Evolutionary conservation across 2,113 vertebrate species (phyloP), one percentile per base, ranked within the genome.

Genomic region (Murina feae): DNA sequence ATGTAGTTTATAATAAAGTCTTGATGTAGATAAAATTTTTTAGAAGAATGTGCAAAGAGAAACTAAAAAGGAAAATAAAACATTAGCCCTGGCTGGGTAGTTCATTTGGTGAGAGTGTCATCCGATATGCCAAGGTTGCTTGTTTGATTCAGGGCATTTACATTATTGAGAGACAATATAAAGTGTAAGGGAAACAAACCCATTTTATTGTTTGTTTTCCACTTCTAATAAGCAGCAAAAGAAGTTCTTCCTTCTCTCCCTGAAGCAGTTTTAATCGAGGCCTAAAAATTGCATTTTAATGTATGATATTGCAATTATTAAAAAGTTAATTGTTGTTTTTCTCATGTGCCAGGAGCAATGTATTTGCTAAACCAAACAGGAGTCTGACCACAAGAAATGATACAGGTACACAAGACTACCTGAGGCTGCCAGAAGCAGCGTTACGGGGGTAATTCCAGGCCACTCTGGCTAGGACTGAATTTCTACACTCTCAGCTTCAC

Each of bases 281-380:
- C 39, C 25, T 94, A 42, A 91, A 96, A 96, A 95, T 60, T 96
- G 23, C 7, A 44, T 76, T 97, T 97, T 85, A 94, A 90, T 37
- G 0, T 58, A 8, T 65, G 2, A 32, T 63, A 20, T 87, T 87
- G 10, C 53, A 75, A 72, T 4, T 80, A 55, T 32, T 96, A 37
- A 92, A 96, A 94, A 95, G 82, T 93, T 95, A 17, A 28, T 95
- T n/a, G 0, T 91, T 93, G 75, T 95, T 97, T 97, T 80, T 90
- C 44, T 89, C 9, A 28, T 35, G 18, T 93, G 35, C 10, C 68
- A 95, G 37, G 81, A 97, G 92, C 0, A 78, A 60, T 90, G 83
- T 69, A 87, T 78, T 93, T 95, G 5, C 44, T 86, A 82, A 97
- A 72, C 30, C 30, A 89, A 35, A 86, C 21, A 39, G 11, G 4